phyloP scores from a whole-genome alignment of 2,113 vertebrate species.

The Agelaius tricolor region DNA sequence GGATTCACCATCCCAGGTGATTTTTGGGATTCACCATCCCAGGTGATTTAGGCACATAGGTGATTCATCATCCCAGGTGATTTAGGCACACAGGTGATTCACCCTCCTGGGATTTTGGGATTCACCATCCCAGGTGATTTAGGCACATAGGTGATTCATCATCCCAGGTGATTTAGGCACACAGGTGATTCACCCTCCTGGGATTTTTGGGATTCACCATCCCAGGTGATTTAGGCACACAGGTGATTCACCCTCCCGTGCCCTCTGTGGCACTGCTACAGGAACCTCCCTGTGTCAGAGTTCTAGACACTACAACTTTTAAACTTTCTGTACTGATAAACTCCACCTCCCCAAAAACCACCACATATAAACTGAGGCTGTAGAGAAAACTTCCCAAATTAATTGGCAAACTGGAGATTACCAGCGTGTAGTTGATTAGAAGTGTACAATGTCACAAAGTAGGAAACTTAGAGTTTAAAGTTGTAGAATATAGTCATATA shows the following conservation, averaged over 20 bases:
- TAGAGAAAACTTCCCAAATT: background rate
- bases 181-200: too few species aligned
- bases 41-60: too few species aligned
- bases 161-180: too few species aligned
- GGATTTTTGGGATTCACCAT: too few species aligned
- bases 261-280: background rate
- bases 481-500: background rate
- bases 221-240: too few species aligned
- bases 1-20: too few species aligned
- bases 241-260: background rate
- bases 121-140: too few species aligned
- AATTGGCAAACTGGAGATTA: background rate
- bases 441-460: background rate
- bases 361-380: background rate
- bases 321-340: background rate
- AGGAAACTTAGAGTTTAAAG: background rate
- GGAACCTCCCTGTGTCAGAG: background rate
- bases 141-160: too few species aligned
- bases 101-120: background rate
- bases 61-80: too few species aligned
- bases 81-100: background rate
- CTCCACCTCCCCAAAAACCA: background rate
- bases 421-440: background rate
- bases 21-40: background rate
- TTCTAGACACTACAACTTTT: background rate